These are phyloP conservation scores for Cheiracanthium punctorium DNA, from an alignment of 2,888 invertebrate genomes.

Conservation along the genomic window DNA sequence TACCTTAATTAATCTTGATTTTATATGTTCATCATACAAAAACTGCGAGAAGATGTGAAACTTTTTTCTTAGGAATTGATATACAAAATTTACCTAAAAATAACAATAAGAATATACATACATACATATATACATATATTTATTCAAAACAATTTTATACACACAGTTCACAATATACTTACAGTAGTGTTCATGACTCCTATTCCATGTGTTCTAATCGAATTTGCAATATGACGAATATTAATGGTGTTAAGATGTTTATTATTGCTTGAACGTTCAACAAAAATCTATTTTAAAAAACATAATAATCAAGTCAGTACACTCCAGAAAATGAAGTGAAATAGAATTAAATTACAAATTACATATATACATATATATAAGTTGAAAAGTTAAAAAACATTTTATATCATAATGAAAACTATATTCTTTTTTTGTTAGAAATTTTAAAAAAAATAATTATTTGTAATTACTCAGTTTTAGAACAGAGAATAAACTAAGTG, in stretches of 20 bases:
- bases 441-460: no score
- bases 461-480: no score
- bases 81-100: constrained; percentile 85
- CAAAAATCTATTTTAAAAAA: constrained; percentile 81
- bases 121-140: not conserved
- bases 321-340: no score
- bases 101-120: not conserved
- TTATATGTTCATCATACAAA: constrained; percentile 97
- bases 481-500: no score
- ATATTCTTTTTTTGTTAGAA: no score
- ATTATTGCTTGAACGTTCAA: constrained; percentile 91
- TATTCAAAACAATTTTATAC: no score
- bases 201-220: constrained; percentile 95
- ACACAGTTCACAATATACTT: no score
- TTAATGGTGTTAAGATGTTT: constrained; percentile 96
- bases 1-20: constrained; percentile 90
- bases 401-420: no score
- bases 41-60: constrained; percentile 97
- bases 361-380: no score
- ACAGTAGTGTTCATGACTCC: constrained; percentile 97
- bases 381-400: no score
- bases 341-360: no score
- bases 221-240: constrained; percentile 96
- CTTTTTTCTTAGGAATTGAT: constrained; percentile 94
- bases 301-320: constrained; percentile 8